Evolutionary conservation across 1,140 invertebrate genomes (phyloP).

Genomic region (Neelides sp.): DNA sequence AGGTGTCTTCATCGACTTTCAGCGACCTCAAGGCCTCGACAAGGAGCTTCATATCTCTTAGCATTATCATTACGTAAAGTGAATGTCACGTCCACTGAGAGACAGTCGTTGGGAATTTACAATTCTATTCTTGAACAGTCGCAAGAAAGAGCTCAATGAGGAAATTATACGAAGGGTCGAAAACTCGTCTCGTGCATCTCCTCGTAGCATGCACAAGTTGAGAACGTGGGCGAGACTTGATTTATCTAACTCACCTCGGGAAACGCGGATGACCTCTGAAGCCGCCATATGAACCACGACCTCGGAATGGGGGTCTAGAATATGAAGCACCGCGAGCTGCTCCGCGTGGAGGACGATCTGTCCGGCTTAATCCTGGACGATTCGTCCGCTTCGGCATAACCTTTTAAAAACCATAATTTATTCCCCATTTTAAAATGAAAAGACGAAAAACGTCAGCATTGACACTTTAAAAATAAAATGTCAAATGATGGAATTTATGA

Average conservation of each 20-base stretch:
- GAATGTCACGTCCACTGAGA: too few relatives aligned
- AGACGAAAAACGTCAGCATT: too few relatives aligned
- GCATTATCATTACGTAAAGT: neutral
- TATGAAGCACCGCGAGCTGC: slow-evolving; percentile 48
- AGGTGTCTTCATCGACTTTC: too few relatives aligned
- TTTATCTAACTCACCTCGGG: slow-evolving; percentile 16
- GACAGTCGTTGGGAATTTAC: too few relatives aligned
- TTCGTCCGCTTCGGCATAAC: slow-evolving; percentile 96
- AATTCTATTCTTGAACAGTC: too few relatives aligned
- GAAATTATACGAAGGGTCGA: too few relatives aligned
- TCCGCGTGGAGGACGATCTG: slow-evolving; percentile 68
- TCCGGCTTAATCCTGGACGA: slow-evolving; percentile 85
- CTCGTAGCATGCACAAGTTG: too few relatives aligned
- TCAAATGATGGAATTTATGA: neutral
- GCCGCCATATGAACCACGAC: slow-evolving; percentile 39
- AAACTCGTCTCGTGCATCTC: too few relatives aligned
- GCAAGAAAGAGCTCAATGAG: too few relatives aligned
- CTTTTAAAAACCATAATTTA: slow-evolving; percentile 39
- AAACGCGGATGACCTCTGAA: slow-evolving; percentile 21
- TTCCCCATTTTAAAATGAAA: neutral
- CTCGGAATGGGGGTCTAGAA: slow-evolving; percentile 35
- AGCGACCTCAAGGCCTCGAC: too few relatives aligned
- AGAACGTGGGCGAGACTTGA: too few relatives aligned
- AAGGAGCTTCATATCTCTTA: neutral
- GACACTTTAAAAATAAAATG: neutral